Base-by-base conservation (phyloP, 2,888 invertebrate genomes). In the Allolobophora icterica region DNA sequence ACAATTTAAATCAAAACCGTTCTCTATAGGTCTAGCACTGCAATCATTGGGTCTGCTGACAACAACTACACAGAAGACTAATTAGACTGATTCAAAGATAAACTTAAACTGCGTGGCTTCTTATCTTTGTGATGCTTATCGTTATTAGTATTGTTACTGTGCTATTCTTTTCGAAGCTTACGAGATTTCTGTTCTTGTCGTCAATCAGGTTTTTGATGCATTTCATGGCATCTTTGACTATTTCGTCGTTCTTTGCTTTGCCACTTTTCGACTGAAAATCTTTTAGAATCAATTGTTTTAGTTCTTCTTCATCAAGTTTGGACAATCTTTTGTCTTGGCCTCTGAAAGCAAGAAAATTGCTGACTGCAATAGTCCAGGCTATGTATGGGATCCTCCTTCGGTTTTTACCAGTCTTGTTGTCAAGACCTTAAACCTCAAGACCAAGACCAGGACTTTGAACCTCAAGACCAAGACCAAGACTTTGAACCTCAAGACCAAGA, bases 311-410 rank as follows among this genome's bases (percentile, higher is more conserved):
- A 33, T 87, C 87, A 4, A 0, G 21, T 6, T 34, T 35, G 6
- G 87, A 87, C 87, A 87, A 24, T 38, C 38, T 87, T 38, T 33
- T 87, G 87, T 87, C 87, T 87, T 87, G 87, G 34, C 87, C 87
- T 87, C 87, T 87, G 87, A 87, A 87, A 87, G 87, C 34, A 87
- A 35, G 34, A 33, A 17, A 87, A 24, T 34, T 17, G 19, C 11
- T 17, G 30, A n/a, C n/a, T 30, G n/a, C n/a, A n/a, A n/a, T 11
- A n/a, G 71, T n/a, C 30, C n/a, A 71, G 71, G 71, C 8, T 52
- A 89, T 89, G 89, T 34, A 89, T 30, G 30, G 52, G 11, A 71
- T 71, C 71, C 30, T 71, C n/a, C 71, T 71, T 71, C n/a, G 71
- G 71, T 30, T 71, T 24, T 71, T n/a, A n/a, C n/a, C n/a, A n/a